Evolutionary conservation across 1,140 invertebrate genomes (phyloP).

Genomic region (Neodiprion virginianus): DNA sequence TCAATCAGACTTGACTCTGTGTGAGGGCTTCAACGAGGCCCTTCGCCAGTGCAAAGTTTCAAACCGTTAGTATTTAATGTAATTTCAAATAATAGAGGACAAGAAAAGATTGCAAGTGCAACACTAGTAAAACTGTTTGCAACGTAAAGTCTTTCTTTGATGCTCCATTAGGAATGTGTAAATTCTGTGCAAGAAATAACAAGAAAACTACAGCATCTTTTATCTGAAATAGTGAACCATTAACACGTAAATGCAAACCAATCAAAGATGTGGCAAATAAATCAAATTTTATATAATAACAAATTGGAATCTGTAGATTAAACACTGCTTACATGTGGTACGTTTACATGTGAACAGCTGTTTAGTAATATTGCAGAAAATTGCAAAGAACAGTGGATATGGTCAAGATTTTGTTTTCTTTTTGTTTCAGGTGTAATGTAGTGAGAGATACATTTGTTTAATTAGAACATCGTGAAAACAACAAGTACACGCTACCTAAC

Average conservation of each 20-base stretch:
- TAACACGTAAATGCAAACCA: background rate
- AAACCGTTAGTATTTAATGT: slow-evolving; percentile 54
- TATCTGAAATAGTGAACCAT: background rate
- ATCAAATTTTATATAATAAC: background rate
- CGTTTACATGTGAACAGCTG: too few species aligned
- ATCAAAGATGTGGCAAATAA: background rate
- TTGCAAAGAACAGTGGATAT: too few species aligned
- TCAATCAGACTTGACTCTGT: slow-evolving; percentile 83
- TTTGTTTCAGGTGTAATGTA: slow-evolving; percentile 34
- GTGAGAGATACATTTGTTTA: background rate
- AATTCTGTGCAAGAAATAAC: too few species aligned
- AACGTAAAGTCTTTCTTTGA: too few species aligned
- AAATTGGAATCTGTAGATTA: background rate
- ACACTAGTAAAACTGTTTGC: too few species aligned
- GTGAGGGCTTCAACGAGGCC: slow-evolving; percentile 93
- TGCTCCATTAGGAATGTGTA: too few species aligned
- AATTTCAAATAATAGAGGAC: background rate
- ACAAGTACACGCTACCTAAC: background rate
- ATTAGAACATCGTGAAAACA: background rate
- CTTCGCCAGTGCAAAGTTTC: slow-evolving; percentile 84
- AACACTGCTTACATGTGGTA: too few species aligned
- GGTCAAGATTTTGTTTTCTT: slow-evolving; percentile 1
- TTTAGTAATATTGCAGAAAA: too few species aligned
- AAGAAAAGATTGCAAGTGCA: background rate
- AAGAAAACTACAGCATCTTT: background rate